Conservation (phyloP, 2,797 vertebrate genomes). For the Danio aesculapii region DNA sequence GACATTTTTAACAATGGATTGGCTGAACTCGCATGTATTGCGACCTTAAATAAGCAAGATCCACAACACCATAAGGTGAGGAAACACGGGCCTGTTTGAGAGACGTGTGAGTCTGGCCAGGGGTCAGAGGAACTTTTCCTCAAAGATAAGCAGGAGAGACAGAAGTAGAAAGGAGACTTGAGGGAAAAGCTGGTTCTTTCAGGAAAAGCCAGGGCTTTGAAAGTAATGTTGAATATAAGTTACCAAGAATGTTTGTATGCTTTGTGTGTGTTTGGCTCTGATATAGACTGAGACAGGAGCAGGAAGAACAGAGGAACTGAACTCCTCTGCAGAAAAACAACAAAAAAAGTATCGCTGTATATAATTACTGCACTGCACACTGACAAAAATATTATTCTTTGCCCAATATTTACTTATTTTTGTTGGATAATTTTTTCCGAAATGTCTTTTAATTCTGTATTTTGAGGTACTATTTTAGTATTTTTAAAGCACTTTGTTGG, state of each 20-base stretch:
- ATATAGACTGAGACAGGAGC: constrained; percentile 35
- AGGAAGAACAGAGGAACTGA: constrained; percentile 53
- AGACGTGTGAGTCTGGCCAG: constrained; percentile 64
- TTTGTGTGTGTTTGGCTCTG: constrained; percentile 30
- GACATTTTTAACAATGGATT: constrained; percentile 49
- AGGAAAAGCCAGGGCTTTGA: constrained; percentile 53
- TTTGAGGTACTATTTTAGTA: constrained; percentile 27
- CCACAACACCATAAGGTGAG: constrained; percentile 43
- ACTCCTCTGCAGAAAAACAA: constrained; percentile 26
- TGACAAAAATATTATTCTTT: background rate
- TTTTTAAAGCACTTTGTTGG: constrained; percentile 2
- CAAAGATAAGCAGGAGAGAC: constrained; percentile 72
- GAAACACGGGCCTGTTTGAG: constrained; percentile 59
- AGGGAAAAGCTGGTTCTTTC: constrained; percentile 52
- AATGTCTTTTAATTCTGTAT: constrained; percentile 19
- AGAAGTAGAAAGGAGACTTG: constrained; percentile 52
- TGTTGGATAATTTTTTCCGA: background rate
- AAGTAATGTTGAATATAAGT: constrained; percentile 40
- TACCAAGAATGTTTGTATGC: constrained; percentile 15
- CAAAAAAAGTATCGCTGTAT: constrained; percentile 6
- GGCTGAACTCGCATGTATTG: constrained; percentile 53
- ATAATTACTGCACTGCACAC: background rate
- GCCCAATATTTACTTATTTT: background rate
- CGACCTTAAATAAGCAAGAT: constrained; percentile 50
- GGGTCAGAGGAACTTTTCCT: constrained; percentile 77